Evolutionary conservation across 2,113 vertebrate species (phyloP).

Genomic region (Epinephelus cyanopodus): DNA sequence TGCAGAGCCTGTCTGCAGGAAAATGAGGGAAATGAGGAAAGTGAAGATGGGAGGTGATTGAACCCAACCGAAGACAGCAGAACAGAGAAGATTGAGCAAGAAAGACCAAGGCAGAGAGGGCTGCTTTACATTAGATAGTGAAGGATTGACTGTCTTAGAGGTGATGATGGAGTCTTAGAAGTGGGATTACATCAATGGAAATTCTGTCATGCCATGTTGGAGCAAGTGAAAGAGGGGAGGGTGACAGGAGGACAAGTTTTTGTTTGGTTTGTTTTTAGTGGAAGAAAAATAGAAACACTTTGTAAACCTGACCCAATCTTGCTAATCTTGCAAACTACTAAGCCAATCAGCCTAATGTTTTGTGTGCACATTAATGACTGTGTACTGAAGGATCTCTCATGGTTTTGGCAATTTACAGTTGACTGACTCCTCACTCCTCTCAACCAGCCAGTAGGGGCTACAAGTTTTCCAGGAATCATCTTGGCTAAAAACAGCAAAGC

Average conservation of each 20-base stretch:
- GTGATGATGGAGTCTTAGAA: not conserved
- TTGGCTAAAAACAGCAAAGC: too few species aligned
- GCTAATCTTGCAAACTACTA: too few species aligned
- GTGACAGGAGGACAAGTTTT: not conserved
- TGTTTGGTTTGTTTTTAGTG: not conserved
- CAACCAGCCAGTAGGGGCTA: too few species aligned
- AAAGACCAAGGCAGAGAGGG: conserved; percentile 16
- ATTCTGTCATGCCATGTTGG: conserved; percentile 34
- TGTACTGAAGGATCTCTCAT: too few species aligned
- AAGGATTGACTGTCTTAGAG: conserved; percentile 1
- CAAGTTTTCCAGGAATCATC: too few species aligned
- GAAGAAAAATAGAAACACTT: not conserved
- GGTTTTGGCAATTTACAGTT: too few species aligned
- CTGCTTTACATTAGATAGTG: conserved; percentile 45
- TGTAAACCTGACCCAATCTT: not conserved
- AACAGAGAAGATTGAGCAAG: conserved; percentile 29
- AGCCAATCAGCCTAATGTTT: too few species aligned
- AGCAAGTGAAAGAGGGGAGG: conserved; percentile 6
- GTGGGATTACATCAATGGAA: conserved; percentile 40
- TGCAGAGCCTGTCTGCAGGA: conserved; percentile 45
- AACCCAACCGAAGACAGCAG: conserved; percentile 32
- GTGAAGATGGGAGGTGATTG: conserved; percentile 45
- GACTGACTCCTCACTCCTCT: too few species aligned
- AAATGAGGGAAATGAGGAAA: conserved; percentile 45
- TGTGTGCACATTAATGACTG: too few species aligned